Percentiles rank a stretch among this genome's conserved stretches.
Evolutionary conservation across 2,113 vertebrate species (phyloP).

Genomic region (Elephas maximus): DNA sequence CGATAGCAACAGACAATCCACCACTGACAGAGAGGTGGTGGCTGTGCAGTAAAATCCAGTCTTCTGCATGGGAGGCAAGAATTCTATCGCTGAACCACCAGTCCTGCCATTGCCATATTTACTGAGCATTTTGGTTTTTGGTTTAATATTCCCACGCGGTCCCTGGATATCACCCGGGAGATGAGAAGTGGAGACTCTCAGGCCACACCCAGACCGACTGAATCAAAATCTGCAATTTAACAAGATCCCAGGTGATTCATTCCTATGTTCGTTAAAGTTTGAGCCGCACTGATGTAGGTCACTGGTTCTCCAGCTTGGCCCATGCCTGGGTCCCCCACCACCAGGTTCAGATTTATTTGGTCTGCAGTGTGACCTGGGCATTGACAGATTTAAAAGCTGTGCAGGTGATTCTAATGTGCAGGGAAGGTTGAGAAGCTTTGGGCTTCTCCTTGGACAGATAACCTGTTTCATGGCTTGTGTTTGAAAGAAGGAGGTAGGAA

Average conservation of each 20-base stretch:
- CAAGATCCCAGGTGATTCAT: not conserved
- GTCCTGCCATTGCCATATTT: too few relatives aligned
- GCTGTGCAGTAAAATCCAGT: too few relatives aligned
- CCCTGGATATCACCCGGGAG: fast-evolving
- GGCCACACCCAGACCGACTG: not conserved
- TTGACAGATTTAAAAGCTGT: not conserved
- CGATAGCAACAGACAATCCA: not conserved
- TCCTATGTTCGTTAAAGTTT: not conserved
- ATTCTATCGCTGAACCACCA: not conserved
- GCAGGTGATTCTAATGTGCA: not conserved
- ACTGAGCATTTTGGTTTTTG: too few relatives aligned
- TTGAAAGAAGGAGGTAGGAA: not conserved
- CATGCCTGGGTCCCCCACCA: not conserved
- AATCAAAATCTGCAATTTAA: not conserved
- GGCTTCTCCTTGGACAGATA: not conserved
- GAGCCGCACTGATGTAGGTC: not conserved
- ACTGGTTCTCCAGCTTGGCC: not conserved
- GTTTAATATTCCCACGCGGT: too few relatives aligned
- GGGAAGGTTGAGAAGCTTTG: not conserved
- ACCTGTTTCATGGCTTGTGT: not conserved
- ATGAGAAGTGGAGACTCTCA: not conserved
- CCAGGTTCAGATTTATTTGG: not conserved
- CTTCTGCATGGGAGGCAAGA: not conserved
- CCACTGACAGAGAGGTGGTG: not conserved
- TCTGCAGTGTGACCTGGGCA: not conserved